Evolutionary conservation across 1,140 invertebrate genomes (phyloP).

Genomic region (Leptopilina boulardi): DNA sequence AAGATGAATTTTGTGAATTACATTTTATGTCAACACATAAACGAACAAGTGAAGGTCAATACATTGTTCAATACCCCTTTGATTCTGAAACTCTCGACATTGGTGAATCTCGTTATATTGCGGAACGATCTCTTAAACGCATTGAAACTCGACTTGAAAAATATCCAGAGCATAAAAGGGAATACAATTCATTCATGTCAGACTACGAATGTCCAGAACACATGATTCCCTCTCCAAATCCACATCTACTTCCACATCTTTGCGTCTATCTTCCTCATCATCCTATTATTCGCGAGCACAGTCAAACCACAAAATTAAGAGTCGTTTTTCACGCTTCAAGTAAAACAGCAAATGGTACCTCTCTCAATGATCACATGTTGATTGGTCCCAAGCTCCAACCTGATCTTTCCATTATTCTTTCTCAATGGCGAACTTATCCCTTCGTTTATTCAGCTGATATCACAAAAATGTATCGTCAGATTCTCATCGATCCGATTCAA

Average conservation of each 20-base stretch:
- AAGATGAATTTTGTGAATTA: neutral
- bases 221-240: neutral
- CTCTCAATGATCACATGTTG: constrained; percentile 40
- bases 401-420: constrained; percentile 40
- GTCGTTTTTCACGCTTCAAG: constrained; percentile 41
- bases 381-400: constrained; percentile 40
- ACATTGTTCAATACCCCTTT: neutral
- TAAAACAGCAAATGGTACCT: neutral
- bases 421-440: constrained; percentile 51
- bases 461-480: constrained; percentile 59
- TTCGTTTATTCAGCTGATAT: constrained; percentile 51
- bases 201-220: constrained; percentile 21
- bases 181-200: constrained; percentile 30
- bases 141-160: constrained; percentile 12
- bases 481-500: constrained; percentile 47
- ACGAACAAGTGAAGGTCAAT: neutral
- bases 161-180: neutral
- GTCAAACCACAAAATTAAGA: constrained; percentile 16
- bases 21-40: neutral
- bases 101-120: neutral
- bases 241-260: neutral
- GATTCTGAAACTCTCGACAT: neutral
- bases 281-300: neutral
- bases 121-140: neutral
- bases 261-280: constrained; percentile 38